phyloP scores from a whole-genome alignment of 2,797 vertebrate species.

The Aphelocoma californica region DNA sequence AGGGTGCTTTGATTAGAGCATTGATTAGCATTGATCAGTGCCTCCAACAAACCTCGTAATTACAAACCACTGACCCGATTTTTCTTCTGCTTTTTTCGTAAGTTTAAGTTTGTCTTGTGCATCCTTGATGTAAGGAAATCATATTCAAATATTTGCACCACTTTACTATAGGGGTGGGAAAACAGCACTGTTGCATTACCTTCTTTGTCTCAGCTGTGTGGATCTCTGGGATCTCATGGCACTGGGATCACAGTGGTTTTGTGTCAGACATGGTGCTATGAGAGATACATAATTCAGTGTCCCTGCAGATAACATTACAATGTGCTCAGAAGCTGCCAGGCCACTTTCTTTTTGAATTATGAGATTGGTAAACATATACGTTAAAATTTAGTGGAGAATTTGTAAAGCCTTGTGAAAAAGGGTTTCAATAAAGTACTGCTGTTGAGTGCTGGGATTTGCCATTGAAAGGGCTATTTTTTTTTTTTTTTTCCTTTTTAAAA shows the following conservation, averaged over 20 bases:
- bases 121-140: neutral
- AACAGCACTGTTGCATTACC: neutral
- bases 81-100: neutral
- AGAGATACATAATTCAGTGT: conserved; percentile 55
- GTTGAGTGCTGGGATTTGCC: conserved; percentile 28
- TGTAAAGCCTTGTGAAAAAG: neutral
- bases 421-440: conserved; percentile 16
- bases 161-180: neutral
- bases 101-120: neutral
- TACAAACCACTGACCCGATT: neutral
- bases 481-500: neutral
- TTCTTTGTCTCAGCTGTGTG: neutral
- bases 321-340: conserved; percentile 10
- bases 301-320: conserved; percentile 34
- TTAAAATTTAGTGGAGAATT: conserved; percentile 33
- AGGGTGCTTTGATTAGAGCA: neutral
- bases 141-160: neutral
- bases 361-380: conserved; percentile 13
- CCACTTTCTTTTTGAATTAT: conserved; percentile 32
- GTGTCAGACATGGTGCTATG: neutral
- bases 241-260: neutral
- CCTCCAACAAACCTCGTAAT: neutral
- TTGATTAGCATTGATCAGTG: neutral
- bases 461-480: conserved; percentile 1
- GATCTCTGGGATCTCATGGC: neutral